Conservation (phyloP, 23 tunicate species). For the Aplidium turbinatum region DNA sequence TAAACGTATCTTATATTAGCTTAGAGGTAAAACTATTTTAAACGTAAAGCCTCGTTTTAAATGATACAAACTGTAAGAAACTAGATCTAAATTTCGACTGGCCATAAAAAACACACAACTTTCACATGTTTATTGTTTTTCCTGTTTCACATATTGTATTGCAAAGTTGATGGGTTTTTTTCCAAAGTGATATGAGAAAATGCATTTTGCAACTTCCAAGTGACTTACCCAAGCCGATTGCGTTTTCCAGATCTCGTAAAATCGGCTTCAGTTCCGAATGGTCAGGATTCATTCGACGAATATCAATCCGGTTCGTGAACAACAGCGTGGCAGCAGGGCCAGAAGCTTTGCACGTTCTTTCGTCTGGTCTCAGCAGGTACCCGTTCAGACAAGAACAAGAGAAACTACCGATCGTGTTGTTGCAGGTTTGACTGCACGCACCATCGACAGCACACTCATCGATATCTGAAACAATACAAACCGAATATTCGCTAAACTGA, state of each 20-base stretch:
- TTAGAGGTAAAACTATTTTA: no score
- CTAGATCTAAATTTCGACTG: no score
- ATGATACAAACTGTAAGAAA: no score
- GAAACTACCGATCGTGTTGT: slow-evolving; percentile 75
- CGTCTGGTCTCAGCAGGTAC: slow-evolving; percentile 49
- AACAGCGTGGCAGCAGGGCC: slow-evolving; percentile 68
- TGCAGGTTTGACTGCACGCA: slow-evolving; percentile 75
- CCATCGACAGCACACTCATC: slow-evolving; percentile 71
- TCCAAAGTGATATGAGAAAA: no score
- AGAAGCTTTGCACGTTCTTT: slow-evolving; percentile 78
- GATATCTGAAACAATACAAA: slow-evolving; percentile 35
- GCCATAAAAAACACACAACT: no score
- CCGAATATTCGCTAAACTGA: no score
- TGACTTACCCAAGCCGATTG: slow-evolving; percentile 73
- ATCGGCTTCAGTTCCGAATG: slow-evolving; percentile 49
- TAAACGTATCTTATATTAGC: no score
- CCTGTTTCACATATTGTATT: no score
- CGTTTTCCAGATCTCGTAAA: slow-evolving; percentile 61
- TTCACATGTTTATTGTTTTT: no score
- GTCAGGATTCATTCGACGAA: slow-evolving; percentile 58
- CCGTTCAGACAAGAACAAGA: slow-evolving; percentile 68
- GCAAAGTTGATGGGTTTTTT: no score
- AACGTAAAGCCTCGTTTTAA: no score
- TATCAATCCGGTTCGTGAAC: slow-evolving; percentile 77
- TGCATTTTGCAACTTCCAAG: no score